These are phyloP conservation scores for Cataglyphis livida DNA, from an alignment of 2,888 invertebrate genomes.

Conservation along the genomic window DNA sequence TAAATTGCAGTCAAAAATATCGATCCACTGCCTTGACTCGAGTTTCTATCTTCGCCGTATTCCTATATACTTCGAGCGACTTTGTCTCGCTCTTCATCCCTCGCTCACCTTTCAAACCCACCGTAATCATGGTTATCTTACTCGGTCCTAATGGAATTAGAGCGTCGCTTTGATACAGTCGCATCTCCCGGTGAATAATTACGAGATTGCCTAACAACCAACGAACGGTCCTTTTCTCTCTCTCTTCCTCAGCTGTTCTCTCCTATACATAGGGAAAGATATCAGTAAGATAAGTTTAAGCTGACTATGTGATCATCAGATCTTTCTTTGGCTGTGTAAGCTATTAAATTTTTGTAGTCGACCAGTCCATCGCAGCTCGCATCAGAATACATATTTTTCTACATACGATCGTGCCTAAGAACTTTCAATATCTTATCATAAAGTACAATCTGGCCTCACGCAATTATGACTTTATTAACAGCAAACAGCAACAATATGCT, in stretches of 20 bases:
- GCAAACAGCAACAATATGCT: slow-evolving; percentile 59
- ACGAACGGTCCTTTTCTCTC: background rate
- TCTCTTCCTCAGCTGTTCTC: background rate
- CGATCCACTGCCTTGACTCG: slow-evolving; percentile 75
- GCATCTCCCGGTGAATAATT: slow-evolving; percentile 69
- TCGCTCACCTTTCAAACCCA: slow-evolving; percentile 66
- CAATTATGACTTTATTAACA: slow-evolving; percentile 71
- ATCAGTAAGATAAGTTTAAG: slow-evolving; percentile 16
- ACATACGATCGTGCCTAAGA: slow-evolving; percentile 10
- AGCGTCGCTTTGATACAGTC: slow-evolving; percentile 72
- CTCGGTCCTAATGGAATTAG: slow-evolving; percentile 77
- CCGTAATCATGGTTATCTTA: slow-evolving; percentile 76
- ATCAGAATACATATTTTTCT: background rate
- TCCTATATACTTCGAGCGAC: slow-evolving; percentile 53
- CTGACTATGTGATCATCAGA: background rate
- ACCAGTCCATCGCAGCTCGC: background rate
- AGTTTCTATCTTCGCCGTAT: slow-evolving; percentile 40
- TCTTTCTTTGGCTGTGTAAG: background rate
- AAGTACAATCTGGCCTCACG: slow-evolving; percentile 28
- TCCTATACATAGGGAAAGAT: background rate
- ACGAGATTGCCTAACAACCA: slow-evolving; percentile 70
- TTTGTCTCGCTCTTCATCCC: slow-evolving; percentile 44
- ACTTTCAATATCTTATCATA: slow-evolving; percentile 55
- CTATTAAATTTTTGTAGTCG: background rate
- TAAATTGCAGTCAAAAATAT: slow-evolving; percentile 83